phyloP scores from a whole-genome alignment of 2,888 invertebrate genomes.

The Drosophila hamatofila region DNA sequence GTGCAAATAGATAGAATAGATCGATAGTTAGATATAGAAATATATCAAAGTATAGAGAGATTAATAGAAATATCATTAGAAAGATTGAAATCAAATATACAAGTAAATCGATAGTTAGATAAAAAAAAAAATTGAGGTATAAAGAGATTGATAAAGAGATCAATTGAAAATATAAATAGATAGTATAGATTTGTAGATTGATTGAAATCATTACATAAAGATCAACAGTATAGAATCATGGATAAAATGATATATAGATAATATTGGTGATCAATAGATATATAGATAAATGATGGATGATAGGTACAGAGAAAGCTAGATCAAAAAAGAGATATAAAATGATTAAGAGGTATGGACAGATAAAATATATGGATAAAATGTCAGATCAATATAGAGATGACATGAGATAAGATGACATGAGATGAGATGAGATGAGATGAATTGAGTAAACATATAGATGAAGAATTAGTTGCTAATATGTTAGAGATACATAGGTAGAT shows the following conservation, averaged over 20 bases:
- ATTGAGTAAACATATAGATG: background rate
- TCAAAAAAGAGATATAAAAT: no score
- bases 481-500: background rate
- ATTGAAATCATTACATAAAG: background rate
- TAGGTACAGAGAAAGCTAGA: no score
- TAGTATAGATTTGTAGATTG: no score
- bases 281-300: background rate
- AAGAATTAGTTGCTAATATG: background rate
- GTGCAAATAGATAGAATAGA: background rate
- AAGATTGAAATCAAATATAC: no score
- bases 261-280: background rate
- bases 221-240: background rate
- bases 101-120: background rate
- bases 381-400: background rate
- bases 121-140: background rate
- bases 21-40: background rate
- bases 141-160: background rate
- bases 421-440: no score
- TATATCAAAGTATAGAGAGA: background rate
- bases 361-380: no score
- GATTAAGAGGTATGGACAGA: no score
- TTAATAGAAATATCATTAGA: background rate
- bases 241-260: background rate
- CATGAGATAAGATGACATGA: no score
- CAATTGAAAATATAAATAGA: no score